A percentile compares a stretch with the other conserved stretches of the same genome.
phyloP scores from a whole-genome alignment of 2,113 vertebrate species.

The Callipepla californica region DNA sequence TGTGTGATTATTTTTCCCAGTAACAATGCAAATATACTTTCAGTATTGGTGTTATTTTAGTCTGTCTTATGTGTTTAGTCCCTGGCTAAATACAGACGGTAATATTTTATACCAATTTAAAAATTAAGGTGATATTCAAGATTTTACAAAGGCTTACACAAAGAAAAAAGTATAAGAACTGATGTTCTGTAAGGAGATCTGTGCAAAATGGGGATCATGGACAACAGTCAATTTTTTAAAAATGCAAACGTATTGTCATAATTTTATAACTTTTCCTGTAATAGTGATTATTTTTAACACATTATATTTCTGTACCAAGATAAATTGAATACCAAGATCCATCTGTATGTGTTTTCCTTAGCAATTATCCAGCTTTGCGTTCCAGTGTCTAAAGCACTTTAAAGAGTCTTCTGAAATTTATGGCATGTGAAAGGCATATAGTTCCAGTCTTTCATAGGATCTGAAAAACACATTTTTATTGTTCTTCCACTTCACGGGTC shows the following conservation, averaged over 20 bases:
- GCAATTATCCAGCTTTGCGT: background rate
- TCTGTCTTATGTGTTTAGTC: background rate
- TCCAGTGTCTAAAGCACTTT: slow-evolving; percentile 25
- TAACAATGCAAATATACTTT: background rate
- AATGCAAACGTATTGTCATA: background rate
- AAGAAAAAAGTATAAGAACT: background rate
- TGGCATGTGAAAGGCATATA: slow-evolving; percentile 69
- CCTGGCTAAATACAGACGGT: background rate
- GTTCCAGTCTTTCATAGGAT: slow-evolving; percentile 73
- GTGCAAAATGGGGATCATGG: background rate
- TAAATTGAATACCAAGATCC: background rate
- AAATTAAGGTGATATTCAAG: background rate
- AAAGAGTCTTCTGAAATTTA: slow-evolving; percentile 54
- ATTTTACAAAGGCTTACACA: background rate
- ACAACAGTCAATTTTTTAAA: background rate
- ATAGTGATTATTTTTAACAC: background rate
- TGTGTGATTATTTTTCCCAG: background rate
- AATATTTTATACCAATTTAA: background rate
- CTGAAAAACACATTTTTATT: slow-evolving; percentile 77
- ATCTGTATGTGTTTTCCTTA: slow-evolving; percentile 22
- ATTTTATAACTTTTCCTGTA: background rate
- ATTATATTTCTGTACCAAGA: slow-evolving; percentile 7
- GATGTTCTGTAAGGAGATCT: background rate
- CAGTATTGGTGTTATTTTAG: background rate
- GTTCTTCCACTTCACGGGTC: slow-evolving; percentile 81